Base-by-base conservation (phyloP, 2,888 invertebrate species). In the Frankliniella fusca region DNA sequence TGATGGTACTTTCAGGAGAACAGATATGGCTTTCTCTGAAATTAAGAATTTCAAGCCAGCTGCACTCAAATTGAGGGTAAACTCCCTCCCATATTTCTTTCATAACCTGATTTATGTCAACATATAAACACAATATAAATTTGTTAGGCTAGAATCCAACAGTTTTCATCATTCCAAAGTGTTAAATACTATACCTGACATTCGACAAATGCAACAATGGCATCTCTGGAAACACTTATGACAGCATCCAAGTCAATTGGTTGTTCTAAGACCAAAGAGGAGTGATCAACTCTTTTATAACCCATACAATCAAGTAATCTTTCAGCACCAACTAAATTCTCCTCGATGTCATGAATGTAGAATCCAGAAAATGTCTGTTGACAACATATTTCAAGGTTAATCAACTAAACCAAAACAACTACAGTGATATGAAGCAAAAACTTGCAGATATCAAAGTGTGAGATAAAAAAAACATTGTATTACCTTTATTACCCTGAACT, bases 341-440 rank as follows among this genome's bases (percentile, higher is more conserved):
- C 92, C 86, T 94, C 94, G 79, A 97, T 93, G 87, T 96, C 94
- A 87, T 97, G 96, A 86, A 95, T 95, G 89, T 93, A 97, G 88
- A 94, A 96, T 12, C 97, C 97, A 84, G 94, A 93, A 88, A 95
- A 96, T 85, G 94, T 90, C 96, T 96, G 88, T 80, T 86, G 18
- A 48, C 28, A 81, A 83, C 80, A 84, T 81, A 83, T 48, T 83
- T 81, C 10, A 65, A n/a, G 80, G 76, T 81, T 18, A 15, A 65
- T 80, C 0, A 27, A 65, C 27, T 80, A 27, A 70, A 81, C n/a
- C n/a, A 81, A 48, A 80, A 3, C 20, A 20, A 20, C 5, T 20
- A 23, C 23, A 80, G 28, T 20, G 28, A 7, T 80, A 38, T 38
- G 3, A 38, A 38, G 38, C 5, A 3, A 38, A 3, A 38, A 38